A percentile compares a stretch with the other conserved stretches of the same genome.
Conservation (phyloP, 2,113 vertebrate genomes). For the Oenanthe melanoleuca region DNA sequence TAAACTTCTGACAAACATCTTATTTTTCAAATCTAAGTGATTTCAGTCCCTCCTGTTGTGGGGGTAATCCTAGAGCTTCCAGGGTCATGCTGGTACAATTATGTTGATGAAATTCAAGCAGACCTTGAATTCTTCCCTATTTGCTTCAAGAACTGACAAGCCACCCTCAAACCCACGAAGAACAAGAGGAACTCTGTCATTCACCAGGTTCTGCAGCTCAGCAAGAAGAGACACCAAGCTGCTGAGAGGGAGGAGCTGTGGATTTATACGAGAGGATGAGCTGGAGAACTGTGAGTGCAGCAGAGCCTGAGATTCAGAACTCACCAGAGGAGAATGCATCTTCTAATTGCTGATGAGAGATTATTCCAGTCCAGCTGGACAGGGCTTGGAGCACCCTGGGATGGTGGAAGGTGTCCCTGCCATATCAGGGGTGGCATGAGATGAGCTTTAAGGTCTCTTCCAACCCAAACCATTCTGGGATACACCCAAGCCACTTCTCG, state of each 20-base stretch:
- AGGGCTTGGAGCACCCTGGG: neutral
- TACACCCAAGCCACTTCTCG: too few relatives aligned
- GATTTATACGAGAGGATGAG: neutral
- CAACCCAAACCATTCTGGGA: neutral
- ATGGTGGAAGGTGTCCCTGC: rapidly evolving
- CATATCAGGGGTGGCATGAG: too few relatives aligned
- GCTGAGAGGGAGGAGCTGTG: neutral
- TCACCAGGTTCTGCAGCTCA: neutral
- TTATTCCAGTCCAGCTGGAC: neutral
- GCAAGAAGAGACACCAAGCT: neutral
- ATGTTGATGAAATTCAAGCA: neutral
- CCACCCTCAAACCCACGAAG: neutral
- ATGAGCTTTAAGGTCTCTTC: neutral
- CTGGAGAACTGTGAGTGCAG: neutral
- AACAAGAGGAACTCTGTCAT: neutral
- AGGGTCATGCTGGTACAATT: neutral
- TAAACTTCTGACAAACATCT: neutral
- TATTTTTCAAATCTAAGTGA: neutral
- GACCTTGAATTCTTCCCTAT: neutral
- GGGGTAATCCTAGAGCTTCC: neutral
- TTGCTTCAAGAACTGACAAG: neutral
- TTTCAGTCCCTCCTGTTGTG: neutral
- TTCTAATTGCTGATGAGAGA: neutral
- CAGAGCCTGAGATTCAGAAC: neutral
- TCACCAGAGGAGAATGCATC: neutral